Conservation (phyloP, 2,113 vertebrate species). For the Xiphophorus hellerii region DNA sequence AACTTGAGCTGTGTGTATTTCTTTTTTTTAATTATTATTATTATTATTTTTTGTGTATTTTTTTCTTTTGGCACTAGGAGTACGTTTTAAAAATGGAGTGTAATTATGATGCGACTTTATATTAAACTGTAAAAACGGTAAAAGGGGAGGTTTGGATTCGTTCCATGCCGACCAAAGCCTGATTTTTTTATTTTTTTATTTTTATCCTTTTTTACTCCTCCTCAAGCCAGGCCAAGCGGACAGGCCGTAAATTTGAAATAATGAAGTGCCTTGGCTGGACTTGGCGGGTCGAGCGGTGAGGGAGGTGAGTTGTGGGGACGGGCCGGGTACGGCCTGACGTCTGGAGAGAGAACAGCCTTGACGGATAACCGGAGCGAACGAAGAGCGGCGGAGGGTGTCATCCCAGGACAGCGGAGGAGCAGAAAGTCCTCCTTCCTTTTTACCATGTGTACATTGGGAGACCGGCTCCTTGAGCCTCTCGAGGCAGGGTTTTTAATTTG, state of each 20-base stretch:
- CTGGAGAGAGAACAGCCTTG: slow-evolving; percentile 30
- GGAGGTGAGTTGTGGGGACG: slow-evolving; percentile 47
- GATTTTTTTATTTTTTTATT: not conserved
- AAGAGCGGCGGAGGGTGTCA: slow-evolving; percentile 35
- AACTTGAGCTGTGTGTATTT: too few species aligned
- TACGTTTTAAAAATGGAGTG: slow-evolving; percentile 32
- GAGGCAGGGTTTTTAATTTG: slow-evolving; percentile 66
- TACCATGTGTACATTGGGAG: slow-evolving; percentile 32
- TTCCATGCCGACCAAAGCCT: not conserved
- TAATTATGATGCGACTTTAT: slow-evolving; percentile 75
- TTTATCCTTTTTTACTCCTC: slow-evolving; percentile 70
- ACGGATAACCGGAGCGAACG: slow-evolving; percentile 15
- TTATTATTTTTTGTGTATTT: slow-evolving; percentile 56
- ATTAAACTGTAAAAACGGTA: slow-evolving; percentile 60
- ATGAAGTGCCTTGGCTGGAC: slow-evolving; percentile 69
- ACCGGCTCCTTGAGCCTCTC: slow-evolving; percentile 52
- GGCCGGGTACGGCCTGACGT: slow-evolving; percentile 26
- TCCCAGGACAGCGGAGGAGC: slow-evolving; percentile 33
- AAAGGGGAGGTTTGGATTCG: slow-evolving; percentile 46
- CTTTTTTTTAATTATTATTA: not conserved
- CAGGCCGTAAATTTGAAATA: slow-evolving; percentile 81
- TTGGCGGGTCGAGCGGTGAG: slow-evolving; percentile 56
- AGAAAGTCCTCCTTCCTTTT: slow-evolving; percentile 19
- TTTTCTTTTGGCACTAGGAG: slow-evolving; percentile 11
- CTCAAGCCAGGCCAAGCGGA: slow-evolving; percentile 66